Percentiles rank a stretch among this genome's conserved stretches.
Conservation (phyloP, 2,888 invertebrate genomes). For the Elegia similella region DNA sequence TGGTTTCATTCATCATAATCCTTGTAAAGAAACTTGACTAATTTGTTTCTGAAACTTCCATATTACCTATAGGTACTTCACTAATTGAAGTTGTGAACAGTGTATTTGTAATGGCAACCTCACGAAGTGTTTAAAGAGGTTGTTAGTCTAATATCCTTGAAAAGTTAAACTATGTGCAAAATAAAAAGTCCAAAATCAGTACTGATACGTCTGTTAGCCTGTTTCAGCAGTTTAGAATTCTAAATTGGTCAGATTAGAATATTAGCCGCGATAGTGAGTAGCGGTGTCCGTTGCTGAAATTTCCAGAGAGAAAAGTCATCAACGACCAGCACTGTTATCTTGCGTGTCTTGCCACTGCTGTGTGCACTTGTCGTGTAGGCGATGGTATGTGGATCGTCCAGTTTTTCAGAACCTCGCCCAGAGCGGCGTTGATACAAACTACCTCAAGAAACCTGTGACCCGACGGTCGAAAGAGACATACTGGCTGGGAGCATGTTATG, state of each 20-base stretch:
- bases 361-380: slow-evolving; percentile 76
- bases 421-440: slow-evolving; percentile 73
- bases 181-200: slow-evolving; percentile 48
- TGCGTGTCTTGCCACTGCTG: slow-evolving; percentile 64
- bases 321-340: slow-evolving; percentile 73
- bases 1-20: background rate
- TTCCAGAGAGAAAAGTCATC: slow-evolving; percentile 72
- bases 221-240: slow-evolving; percentile 58
- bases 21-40: background rate
- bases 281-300: slow-evolving; percentile 78
- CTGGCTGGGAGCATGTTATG: slow-evolving; percentile 75
- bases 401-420: slow-evolving; percentile 81
- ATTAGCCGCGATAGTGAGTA: slow-evolving; percentile 55
- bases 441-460: slow-evolving; percentile 68
- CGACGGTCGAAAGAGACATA: slow-evolving; percentile 73
- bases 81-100: slow-evolving; percentile 18
- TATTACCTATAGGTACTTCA: background rate
- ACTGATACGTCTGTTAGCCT: slow-evolving; percentile 39
- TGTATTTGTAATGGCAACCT: slow-evolving; percentile 63
- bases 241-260: slow-evolving; percentile 46
- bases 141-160: slow-evolving; percentile 30
- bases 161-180: slow-evolving; percentile 1
- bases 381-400: slow-evolving; percentile 82
- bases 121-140: slow-evolving; percentile 61
- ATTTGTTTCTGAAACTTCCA: background rate